Percentiles rank a stretch among this genome's conserved stretches.
Conservation (phyloP, 2,888 invertebrate genomes). For the Phengaris arion region DNA sequence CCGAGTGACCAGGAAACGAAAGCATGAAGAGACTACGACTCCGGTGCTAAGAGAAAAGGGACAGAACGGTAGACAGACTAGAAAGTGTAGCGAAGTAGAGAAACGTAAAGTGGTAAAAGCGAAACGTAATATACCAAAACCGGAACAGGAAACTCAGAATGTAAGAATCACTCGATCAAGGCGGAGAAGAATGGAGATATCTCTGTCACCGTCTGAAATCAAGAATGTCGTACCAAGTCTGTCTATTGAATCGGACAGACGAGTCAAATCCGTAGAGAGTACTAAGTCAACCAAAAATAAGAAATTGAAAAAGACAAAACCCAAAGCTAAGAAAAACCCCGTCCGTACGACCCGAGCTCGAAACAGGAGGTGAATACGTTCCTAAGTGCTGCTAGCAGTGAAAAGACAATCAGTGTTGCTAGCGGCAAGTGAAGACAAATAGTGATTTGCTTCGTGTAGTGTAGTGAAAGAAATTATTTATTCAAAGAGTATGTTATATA, state of each 20-base stretch:
- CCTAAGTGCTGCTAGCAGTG: slow-evolving; percentile 27
- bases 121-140: slow-evolving; percentile 44
- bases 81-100: slow-evolving; percentile 44
- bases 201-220: slow-evolving; percentile 64
- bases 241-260: slow-evolving; percentile 63
- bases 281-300: slow-evolving; percentile 48
- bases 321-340: slow-evolving; percentile 54
- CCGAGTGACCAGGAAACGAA: slow-evolving; percentile 59
- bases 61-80: slow-evolving; percentile 58
- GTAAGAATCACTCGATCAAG: slow-evolving; percentile 66
- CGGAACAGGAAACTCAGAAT: slow-evolving; percentile 47
- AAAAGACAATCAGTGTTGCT: slow-evolving; percentile 6
- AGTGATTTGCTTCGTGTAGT: slow-evolving; percentile 60
- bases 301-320: slow-evolving; percentile 37
- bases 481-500: slow-evolving; percentile 56
- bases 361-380: slow-evolving; percentile 56
- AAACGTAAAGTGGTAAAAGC: slow-evolving; percentile 55
- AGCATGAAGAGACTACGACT: slow-evolving; percentile 57
- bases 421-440: slow-evolving; percentile 45
- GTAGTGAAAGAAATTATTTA: slow-evolving; percentile 50
- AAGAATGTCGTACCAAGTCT: slow-evolving; percentile 53
- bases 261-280: slow-evolving; percentile 59
- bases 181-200: slow-evolving; percentile 58
- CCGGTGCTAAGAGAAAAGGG: slow-evolving; percentile 70
- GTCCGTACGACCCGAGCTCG: slow-evolving; percentile 54